A percentile compares a stretch with the other conserved stretches of the same genome.
These are phyloP conservation scores for Carlito syrichta DNA, from an alignment of 2,113 vertebrate genomes.

Conservation along the genomic window DNA sequence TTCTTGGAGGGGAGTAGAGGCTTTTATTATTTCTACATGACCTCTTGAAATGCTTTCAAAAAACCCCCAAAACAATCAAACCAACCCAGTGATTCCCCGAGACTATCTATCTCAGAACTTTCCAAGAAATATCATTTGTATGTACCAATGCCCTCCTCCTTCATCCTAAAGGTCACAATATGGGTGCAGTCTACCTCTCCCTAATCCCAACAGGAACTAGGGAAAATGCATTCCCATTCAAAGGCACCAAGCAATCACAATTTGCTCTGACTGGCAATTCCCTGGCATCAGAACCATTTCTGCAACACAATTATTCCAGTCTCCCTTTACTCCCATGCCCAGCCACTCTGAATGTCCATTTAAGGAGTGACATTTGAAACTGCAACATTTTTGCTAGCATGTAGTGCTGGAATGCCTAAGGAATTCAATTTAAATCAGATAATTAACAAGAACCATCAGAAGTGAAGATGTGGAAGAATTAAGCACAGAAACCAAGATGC, in stretches of 20 bases:
- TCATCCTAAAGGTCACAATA: not conserved
- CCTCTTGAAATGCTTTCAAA: constrained; percentile 15
- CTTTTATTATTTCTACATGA: too few relatives aligned
- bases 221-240: not conserved
- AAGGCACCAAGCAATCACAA: not conserved
- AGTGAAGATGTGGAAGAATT: not conserved
- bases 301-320: not conserved
- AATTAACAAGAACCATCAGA: not conserved
- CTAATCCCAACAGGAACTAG: not conserved
- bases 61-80: too few relatives aligned
- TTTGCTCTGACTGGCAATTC: not conserved
- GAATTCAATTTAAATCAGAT: not conserved
- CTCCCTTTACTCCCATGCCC: not conserved
- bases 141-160: not conserved
- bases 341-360: not conserved
- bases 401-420: not conserved
- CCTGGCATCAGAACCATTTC: not conserved
- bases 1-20: not conserved
- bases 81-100: not conserved
- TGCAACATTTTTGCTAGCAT: not conserved
- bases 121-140: not conserved
- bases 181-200: not conserved
- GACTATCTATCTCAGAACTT: not conserved
- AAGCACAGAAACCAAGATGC: not conserved
- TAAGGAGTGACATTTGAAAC: not conserved